Percentiles rank a stretch among this genome's conserved stretches.
These are phyloP conservation scores for Theodoxus fluviatilis DNA, from an alignment of 2,888 invertebrate species.

Conservation along the genomic window DNA sequence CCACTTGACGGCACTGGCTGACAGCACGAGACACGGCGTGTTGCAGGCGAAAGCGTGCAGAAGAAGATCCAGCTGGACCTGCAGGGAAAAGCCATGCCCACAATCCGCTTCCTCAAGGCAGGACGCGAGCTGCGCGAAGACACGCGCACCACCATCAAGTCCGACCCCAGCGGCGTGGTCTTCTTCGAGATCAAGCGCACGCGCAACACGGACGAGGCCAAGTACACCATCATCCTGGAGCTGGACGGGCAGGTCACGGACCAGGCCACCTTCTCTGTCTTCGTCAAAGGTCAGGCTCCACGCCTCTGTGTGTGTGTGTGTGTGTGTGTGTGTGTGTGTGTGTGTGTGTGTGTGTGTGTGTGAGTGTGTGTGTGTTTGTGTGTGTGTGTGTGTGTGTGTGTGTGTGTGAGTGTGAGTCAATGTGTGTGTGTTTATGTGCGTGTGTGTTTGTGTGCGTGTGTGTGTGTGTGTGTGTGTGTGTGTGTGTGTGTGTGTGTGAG, in stretches of 20 bases:
- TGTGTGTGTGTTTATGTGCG: too few relatives aligned
- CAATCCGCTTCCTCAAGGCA: conserved; percentile 87
- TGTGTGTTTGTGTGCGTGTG: too few relatives aligned
- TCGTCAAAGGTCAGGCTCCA: conserved; percentile 82
- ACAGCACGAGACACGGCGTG: too few relatives aligned
- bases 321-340: too few relatives aligned
- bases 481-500: too few relatives aligned
- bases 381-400: too few relatives aligned
- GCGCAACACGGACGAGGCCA: conserved; percentile 95
- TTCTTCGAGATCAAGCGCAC: conserved; percentile 95
- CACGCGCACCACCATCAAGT: conserved; percentile 74
- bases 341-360: too few relatives aligned
- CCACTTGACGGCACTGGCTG: too few relatives aligned
- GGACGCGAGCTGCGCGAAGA: conserved; percentile 94
- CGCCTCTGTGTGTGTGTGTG: too few relatives aligned
- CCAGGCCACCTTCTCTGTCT: conserved; percentile 92
- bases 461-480: too few relatives aligned
- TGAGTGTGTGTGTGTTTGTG: too few relatives aligned
- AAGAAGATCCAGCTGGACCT: conserved; percentile 74
- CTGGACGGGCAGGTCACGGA: conserved; percentile 90
- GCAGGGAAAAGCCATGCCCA: conserved; percentile 92
- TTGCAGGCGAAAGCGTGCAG: conserved; percentile 49
- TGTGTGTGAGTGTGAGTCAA: too few relatives aligned
- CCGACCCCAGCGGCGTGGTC: conserved; percentile 72
- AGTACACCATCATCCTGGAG: conserved; percentile 89